A percentile compares a stretch with the other conserved stretches of the same genome.
Conservation (phyloP, 2,888 invertebrate genomes). For the Yponomeuta plumbellus region DNA sequence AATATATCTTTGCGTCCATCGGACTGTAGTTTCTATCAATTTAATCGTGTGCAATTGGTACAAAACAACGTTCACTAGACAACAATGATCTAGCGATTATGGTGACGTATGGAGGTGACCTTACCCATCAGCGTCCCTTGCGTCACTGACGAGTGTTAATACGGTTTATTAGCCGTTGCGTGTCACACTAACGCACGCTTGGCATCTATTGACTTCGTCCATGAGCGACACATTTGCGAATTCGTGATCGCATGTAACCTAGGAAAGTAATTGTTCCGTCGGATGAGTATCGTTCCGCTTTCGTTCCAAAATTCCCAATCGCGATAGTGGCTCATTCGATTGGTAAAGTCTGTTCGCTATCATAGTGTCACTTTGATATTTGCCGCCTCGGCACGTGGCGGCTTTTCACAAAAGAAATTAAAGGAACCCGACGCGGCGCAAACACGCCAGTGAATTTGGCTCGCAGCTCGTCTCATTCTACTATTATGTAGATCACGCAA, state of each 20-base stretch:
- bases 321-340: background rate
- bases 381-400: no score
- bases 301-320: background rate
- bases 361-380: no score
- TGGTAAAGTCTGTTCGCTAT: no score
- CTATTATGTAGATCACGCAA: no score
- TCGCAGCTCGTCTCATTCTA: no score
- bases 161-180: conserved; percentile 46
- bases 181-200: conserved; percentile 37
- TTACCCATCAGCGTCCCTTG: conserved; percentile 31
- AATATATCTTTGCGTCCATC: background rate
- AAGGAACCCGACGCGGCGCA: no score
- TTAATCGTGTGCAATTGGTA: background rate
- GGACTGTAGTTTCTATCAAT: background rate
- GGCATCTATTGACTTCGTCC: conserved; percentile 29
- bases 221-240: background rate
- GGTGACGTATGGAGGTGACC: conserved; percentile 36
- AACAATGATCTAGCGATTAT: background rate
- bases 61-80: background rate
- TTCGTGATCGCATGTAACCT: background rate
- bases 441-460: no score
- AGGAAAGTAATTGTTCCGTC: background rate
- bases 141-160: conserved; percentile 37
- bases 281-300: background rate
- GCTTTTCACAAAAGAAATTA: no score